Conservation (phyloP, 2,113 vertebrate species). For the Brachyhypopomus gauderio region DNA sequence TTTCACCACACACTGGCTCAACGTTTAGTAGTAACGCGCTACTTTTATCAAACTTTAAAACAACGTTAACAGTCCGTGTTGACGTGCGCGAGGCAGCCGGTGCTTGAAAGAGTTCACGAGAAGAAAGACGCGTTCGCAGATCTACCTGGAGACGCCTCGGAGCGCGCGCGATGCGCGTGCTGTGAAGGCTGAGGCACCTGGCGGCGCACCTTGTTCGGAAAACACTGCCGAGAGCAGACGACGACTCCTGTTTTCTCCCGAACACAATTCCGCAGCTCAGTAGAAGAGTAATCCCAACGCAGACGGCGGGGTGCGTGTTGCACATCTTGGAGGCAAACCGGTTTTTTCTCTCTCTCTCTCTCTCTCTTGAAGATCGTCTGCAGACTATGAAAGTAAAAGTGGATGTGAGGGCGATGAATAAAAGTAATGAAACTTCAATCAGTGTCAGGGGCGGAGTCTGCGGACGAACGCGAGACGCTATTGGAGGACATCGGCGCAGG, state of each 20-base stretch:
- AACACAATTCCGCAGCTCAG: conserved; percentile 62
- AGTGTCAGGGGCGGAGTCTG: conserved; percentile 67
- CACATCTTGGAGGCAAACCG: conserved; percentile 55
- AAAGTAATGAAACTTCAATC: conserved; percentile 61
- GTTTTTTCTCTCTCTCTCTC: neutral
- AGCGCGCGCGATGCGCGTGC: conserved; percentile 82
- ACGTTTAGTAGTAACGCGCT: neutral
- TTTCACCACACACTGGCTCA: too few species aligned
- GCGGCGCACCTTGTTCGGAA: conserved; percentile 82
- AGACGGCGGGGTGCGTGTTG: conserved; percentile 61
- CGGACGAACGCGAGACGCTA: conserved; percentile 27
- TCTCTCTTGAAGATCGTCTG: conserved; percentile 9
- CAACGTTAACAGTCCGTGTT: too few species aligned
- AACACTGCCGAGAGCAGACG: conserved; percentile 68
- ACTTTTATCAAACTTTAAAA: conserved; percentile 6
- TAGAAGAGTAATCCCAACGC: conserved; percentile 75
- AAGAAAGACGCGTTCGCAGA: neutral
- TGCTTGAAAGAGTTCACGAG: neutral
- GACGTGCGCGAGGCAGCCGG: neutral
- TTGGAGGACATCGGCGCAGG: conserved; percentile 54
- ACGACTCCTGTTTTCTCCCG: conserved; percentile 74
- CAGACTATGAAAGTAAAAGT: conserved; percentile 29
- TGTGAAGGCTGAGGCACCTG: conserved; percentile 87
- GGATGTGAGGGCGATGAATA: conserved; percentile 41
- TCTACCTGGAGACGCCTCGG: conserved; percentile 77